These are phyloP conservation scores for Pangasius mekongensis DNA, from an alignment of 2,797 vertebrate genomes.

Conservation along the genomic window DNA sequence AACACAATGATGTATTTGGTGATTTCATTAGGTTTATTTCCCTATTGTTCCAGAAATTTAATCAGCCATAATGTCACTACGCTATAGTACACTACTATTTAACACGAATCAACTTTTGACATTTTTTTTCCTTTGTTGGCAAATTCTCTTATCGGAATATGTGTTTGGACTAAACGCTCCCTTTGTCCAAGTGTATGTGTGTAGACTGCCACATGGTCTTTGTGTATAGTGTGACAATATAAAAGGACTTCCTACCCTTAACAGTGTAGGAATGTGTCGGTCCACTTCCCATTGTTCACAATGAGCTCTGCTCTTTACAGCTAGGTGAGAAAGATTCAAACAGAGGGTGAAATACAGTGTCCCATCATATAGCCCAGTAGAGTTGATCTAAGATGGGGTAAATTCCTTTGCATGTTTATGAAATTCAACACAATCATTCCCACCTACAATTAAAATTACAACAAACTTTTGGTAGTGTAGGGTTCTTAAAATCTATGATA, in stretches of 20 bases:
- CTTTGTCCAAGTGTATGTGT: slow-evolving; percentile 69
- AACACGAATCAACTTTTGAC: background rate
- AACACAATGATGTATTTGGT: slow-evolving; percentile 15
- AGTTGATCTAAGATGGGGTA: slow-evolving; percentile 8
- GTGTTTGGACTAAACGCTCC: slow-evolving; percentile 64
- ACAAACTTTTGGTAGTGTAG: background rate
- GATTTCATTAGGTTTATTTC: background rate
- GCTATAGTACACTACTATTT: background rate
- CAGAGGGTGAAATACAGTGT: slow-evolving; percentile 68
- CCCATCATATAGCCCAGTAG: slow-evolving; percentile 52
- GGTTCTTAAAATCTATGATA: background rate
- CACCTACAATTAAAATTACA: background rate
- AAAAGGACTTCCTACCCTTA: slow-evolving; percentile 79
- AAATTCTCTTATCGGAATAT: slow-evolving; percentile 59
- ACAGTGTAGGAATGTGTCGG: slow-evolving; percentile 71
- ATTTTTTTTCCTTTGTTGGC: background rate
- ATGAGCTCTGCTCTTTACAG: slow-evolving; percentile 77
- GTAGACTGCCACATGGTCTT: slow-evolving; percentile 76
- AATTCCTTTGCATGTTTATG: background rate
- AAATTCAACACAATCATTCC: background rate
- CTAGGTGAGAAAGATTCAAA: slow-evolving; percentile 75
- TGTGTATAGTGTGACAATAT: slow-evolving; percentile 78
- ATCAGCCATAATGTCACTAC: slow-evolving; percentile 2
- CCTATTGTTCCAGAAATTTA: slow-evolving; percentile 17
- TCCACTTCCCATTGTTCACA: slow-evolving; percentile 75